Conservation (phyloP, 2,797 vertebrate genomes). For the Pseudomugil gertrudae region DNA sequence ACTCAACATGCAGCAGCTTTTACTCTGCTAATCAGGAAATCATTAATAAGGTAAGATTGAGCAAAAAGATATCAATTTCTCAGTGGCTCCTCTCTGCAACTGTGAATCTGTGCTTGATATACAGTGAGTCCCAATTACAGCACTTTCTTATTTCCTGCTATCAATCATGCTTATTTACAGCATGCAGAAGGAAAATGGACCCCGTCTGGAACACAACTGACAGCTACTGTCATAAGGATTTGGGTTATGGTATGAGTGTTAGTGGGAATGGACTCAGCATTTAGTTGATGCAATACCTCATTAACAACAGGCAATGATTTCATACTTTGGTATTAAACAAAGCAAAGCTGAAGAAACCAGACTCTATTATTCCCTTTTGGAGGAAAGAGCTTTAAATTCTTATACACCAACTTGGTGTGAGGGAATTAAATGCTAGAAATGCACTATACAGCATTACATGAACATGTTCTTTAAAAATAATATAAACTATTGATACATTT, state of each 20-base stretch:
- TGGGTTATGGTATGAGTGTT: constrained; percentile 32
- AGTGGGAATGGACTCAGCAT: constrained; percentile 50
- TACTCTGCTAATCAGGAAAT: constrained; percentile 63
- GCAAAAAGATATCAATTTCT: constrained; percentile 73
- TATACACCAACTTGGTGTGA: constrained; percentile 41
- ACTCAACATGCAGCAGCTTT: constrained; percentile 44
- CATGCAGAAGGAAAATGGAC: constrained; percentile 10
- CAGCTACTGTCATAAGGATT: constrained; percentile 25
- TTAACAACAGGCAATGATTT: constrained; percentile 57
- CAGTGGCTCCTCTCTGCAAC: constrained; percentile 23
- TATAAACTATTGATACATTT: constrained; percentile 56
- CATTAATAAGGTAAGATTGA: constrained; percentile 64
- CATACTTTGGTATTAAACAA: constrained; percentile 51
- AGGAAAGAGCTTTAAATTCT: constrained; percentile 35
- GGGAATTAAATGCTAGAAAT: constrained; percentile 45
- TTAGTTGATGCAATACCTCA: constrained; percentile 54
- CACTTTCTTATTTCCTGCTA: constrained; percentile 36
- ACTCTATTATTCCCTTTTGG: constrained; percentile 37
- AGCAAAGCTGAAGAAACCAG: constrained; percentile 40
- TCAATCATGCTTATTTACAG: constrained; percentile 59
- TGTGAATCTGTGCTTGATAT: constrained; percentile 27
- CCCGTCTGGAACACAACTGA: constrained; percentile 33
- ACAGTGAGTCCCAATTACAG: constrained; percentile 50
- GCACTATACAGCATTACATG: constrained; percentile 42
- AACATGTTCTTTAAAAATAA: constrained; percentile 67